phyloP scores from a whole-genome alignment of 2,888 invertebrate genomes.

The Malthinus seriepunctatus region DNA sequence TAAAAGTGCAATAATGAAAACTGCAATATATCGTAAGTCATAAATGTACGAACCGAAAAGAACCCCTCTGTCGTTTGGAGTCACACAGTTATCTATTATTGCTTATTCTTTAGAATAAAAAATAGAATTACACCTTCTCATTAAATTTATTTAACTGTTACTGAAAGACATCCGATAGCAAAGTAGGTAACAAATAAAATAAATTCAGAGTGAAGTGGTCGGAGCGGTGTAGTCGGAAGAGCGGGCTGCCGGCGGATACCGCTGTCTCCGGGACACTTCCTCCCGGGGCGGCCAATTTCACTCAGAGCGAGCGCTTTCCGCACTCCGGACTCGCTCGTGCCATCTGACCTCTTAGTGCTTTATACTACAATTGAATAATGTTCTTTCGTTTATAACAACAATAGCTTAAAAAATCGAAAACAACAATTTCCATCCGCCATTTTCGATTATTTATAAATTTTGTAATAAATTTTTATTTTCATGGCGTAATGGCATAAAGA shows the following conservation, averaged over 20 bases:
- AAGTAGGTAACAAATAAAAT: conserved; percentile 42
- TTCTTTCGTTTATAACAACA: conserved; percentile 18
- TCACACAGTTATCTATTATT: too few relatives aligned
- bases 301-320: conserved; percentile 55
- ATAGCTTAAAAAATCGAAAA: too few relatives aligned
- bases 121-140: background rate
- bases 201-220: conserved; percentile 49
- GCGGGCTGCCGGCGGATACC: conserved; percentile 56
- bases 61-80: too few relatives aligned
- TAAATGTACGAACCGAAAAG: too few relatives aligned
- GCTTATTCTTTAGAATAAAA: too few relatives aligned
- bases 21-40: too few relatives aligned
- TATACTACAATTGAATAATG: conserved; percentile 20
- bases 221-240: conserved; percentile 51
- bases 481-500: background rate
- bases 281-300: conserved; percentile 57
- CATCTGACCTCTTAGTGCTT: conserved; percentile 34
- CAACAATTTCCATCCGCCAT: too few relatives aligned
- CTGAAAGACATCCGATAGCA: conserved; percentile 24
- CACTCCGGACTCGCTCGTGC: conserved; percentile 44
- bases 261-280: conserved; percentile 59
- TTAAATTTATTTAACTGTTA: conserved; percentile 21
- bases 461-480: background rate
- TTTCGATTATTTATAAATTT: too few relatives aligned
- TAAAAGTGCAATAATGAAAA: too few relatives aligned